These are phyloP conservation scores for Cyphomyrus plagiostoma DNA, from an alignment of 2,113 vertebrate species.

Conservation along the genomic window DNA sequence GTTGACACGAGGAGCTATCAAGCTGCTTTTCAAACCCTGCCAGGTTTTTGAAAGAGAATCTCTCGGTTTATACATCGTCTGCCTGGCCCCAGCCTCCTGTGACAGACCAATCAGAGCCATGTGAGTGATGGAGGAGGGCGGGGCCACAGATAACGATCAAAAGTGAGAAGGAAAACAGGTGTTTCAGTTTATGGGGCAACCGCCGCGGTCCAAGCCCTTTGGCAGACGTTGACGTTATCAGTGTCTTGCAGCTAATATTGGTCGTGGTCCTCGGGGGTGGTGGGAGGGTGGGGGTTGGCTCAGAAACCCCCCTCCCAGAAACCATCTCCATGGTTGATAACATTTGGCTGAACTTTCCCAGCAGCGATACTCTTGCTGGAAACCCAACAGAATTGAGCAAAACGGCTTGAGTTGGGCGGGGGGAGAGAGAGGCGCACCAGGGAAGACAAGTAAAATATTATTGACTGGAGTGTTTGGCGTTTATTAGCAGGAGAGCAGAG, in stretches of 20 bases:
- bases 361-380: conserved; percentile 86
- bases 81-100: conserved; percentile 72
- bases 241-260: conserved; percentile 73
- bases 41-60: conserved; percentile 67
- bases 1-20: conserved; percentile 18
- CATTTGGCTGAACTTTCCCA: conserved; percentile 99
- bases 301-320: conserved; percentile 66
- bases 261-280: conserved; percentile 69
- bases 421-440: conserved; percentile 61
- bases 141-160: conserved; percentile 79
- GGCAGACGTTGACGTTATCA: conserved; percentile 91
- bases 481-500: conserved; percentile 77
- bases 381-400: conserved; percentile 71
- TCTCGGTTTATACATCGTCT: conserved; percentile 81
- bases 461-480: conserved; percentile 81
- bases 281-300: conserved; percentile 13
- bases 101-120: conserved; percentile 80
- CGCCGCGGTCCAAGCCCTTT: conserved; percentile 64
- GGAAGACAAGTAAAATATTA: conserved; percentile 83
- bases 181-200: conserved; percentile 88
- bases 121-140: conserved; percentile 69
- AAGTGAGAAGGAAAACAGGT: conserved; percentile 91
- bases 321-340: conserved; percentile 85
- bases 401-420: conserved; percentile 49
- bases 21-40: conserved; percentile 64